A percentile compares a stretch with the other conserved stretches of the same genome.
phyloP scores from a whole-genome alignment of 2,113 vertebrate species.

The cattle (Bos taurus) region ARS-UCD2.0 NC_037328.1:58302501-58303000 shows the following conservation, averaged over 20 bases:
- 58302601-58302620: neutral
- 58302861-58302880: neutral
- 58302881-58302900: neutral
- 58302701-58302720: neutral
- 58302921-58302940: neutral
- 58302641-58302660: neutral
- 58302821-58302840: neutral
- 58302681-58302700: neutral
- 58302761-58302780: neutral
- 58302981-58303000: neutral
- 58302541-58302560: neutral
- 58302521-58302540: neutral
- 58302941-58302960: rapidly evolving
- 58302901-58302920: neutral
- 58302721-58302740: neutral
- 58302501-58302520: neutral
- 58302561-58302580: neutral
- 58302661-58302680: neutral
- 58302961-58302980: neutral
- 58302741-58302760: neutral
- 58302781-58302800: neutral
- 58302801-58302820: neutral
- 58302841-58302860: neutral
- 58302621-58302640: neutral
- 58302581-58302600: neutral